phyloP scores from a whole-genome alignment of 2,113 vertebrate genomes.

The Brachypteracias leptosomus region DNA sequence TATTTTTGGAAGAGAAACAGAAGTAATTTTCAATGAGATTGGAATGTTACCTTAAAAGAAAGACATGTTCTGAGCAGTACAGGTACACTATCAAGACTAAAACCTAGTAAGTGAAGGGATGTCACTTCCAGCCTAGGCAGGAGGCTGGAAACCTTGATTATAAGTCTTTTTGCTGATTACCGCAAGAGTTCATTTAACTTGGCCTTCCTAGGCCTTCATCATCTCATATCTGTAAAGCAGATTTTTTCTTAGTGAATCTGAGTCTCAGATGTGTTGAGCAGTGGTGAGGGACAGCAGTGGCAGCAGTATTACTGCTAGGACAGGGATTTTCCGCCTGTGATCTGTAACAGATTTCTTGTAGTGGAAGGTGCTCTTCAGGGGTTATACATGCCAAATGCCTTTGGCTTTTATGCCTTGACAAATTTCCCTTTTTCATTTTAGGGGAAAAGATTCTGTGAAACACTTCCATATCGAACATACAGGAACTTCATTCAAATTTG shows the following conservation, averaged over 20 bases:
- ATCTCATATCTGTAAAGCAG: background rate
- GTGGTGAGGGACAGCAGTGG: background rate
- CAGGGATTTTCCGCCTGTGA: background rate
- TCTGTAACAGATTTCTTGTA: background rate
- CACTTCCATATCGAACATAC: conserved; percentile 88
- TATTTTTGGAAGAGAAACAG: background rate
- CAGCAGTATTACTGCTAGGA: background rate
- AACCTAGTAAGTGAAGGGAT: background rate
- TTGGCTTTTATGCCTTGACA: background rate
- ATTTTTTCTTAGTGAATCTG: background rate
- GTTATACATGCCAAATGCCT: background rate
- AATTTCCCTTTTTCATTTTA: conserved; percentile 46
- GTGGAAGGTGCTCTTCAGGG: background rate
- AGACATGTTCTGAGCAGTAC: background rate
- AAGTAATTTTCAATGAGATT: background rate
- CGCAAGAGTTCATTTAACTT: background rate
- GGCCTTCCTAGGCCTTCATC: background rate
- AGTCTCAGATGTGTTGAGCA: background rate
- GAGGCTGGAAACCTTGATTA: background rate
- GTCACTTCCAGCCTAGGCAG: background rate
- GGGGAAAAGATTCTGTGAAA: conserved; percentile 95
- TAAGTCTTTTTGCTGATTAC: background rate
- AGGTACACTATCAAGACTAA: background rate
- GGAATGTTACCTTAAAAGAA: background rate
- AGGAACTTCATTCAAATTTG: conserved; percentile 83